Base-by-base conservation (phyloP, 2,113 vertebrate species). In the Girardinichthys multiradiatus region DNA sequence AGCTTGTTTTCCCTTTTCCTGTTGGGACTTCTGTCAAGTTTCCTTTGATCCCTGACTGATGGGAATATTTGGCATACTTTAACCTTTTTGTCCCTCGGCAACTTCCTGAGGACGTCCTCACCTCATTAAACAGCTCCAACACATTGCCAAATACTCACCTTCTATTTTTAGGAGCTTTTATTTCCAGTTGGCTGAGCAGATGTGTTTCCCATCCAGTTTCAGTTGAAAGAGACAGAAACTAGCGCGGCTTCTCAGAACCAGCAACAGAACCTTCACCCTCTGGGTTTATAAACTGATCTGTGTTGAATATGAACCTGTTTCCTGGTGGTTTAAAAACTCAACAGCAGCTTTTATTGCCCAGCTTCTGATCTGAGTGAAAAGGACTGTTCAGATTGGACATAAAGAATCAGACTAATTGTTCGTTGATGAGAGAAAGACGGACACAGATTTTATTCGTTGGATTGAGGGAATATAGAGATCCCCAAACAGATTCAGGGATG, bases 121-220 rank as follows among this genome's bases (percentile, higher is more conserved):
- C 73, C 83, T 89, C 84, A 57, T 86, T 86, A 86, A 88, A 81
- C 33, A 42, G 70, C 71, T 86, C 74, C 88, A 84, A 88, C 76
- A 57, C 61, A 61, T 72, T 68, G 51, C 58, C 69, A 75, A 69
- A 68, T 82, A 65, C 61, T 76, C 80, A 74, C 35, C 15, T 31
- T 76, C 87, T 92, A 93, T 89, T 90, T 93, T 88, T 92, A 89
- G 90, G 57, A 70, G 27, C 29, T 45, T 48, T 63, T 31, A 59
- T 17, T 54, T 42, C 64, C 62, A 54, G 27, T 37, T 31, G 37
- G 58, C 39, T 45, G 64, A 26, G 78, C 85, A 87, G 85, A 91
- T 90, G 90, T 86, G 74, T 81, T 80, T 86, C 71, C 75, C 67
- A 67, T 39, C 9, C 79, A 61, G 48, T 54, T 54, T 54, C 48